These are phyloP conservation scores for Chrysolina americana DNA, from an alignment of 2,888 invertebrate genomes.

Conservation along the genomic window DNA sequence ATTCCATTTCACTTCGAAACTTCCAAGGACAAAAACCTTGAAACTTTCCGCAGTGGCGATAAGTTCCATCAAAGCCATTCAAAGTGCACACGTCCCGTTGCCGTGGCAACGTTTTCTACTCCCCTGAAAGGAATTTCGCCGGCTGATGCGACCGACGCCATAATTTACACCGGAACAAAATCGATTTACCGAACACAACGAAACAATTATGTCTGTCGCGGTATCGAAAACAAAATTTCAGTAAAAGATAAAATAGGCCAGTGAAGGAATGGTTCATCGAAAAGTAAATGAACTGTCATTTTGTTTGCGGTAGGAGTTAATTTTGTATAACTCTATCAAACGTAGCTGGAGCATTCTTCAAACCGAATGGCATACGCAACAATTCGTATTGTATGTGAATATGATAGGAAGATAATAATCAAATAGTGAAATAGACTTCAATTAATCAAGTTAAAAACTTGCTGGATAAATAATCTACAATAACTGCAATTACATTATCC, in stretches of 20 bases:
- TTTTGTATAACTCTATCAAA: too few species aligned
- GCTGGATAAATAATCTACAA: too few species aligned
- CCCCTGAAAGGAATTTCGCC: conserved; percentile 21
- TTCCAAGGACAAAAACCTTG: conserved; percentile 14
- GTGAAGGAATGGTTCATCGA: not conserved
- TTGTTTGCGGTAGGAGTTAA: too few species aligned
- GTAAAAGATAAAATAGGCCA: not conserved
- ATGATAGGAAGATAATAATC: too few species aligned
- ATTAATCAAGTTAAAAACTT: too few species aligned
- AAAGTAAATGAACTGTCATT: too few species aligned
- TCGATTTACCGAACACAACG: conserved; percentile 39
- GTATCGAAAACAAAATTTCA: not conserved
- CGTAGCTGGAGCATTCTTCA: too few species aligned
- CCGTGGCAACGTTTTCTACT: conserved; percentile 28
- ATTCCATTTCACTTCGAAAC: conserved; percentile 12
- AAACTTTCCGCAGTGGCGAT: conserved; percentile 14
- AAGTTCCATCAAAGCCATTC: conserved; percentile 5
- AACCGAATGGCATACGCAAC: too few species aligned
- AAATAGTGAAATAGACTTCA: too few species aligned
- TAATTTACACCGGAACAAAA: conserved; percentile 41
- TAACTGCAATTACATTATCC: too few species aligned
- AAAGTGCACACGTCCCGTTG: conserved; percentile 19
- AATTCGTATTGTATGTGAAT: too few species aligned
- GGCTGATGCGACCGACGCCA: conserved; percentile 34
- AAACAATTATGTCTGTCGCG: conserved; percentile 25